phyloP scores from a whole-genome alignment of 2,888 invertebrate genomes.

The Drosophila borborema region DNA sequence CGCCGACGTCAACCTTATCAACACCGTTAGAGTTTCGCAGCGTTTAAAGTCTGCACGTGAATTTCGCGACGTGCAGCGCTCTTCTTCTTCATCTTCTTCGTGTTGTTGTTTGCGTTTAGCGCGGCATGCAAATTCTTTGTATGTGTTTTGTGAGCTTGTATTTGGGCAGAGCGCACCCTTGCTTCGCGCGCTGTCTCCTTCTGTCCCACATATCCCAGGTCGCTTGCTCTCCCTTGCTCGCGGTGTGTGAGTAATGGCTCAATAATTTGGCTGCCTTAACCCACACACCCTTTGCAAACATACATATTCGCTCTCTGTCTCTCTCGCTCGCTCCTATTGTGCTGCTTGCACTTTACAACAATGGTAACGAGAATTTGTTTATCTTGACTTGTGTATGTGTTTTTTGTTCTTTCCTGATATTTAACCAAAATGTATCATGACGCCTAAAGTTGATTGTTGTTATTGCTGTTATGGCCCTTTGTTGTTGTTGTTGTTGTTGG shows the following conservation, averaged over 20 bases:
- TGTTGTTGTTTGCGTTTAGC: constrained; percentile 12
- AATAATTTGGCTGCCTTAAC: constrained; percentile 65
- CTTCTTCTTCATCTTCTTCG: constrained; percentile 21
- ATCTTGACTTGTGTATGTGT: constrained; percentile 67
- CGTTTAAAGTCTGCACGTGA: constrained; percentile 64
- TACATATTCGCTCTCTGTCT: not conserved
- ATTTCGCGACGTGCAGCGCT: constrained; percentile 51
- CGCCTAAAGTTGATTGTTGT: constrained; percentile 69
- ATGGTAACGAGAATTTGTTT: constrained; percentile 77
- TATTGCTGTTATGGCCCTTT: constrained; percentile 34
- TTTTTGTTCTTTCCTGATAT: constrained; percentile 65
- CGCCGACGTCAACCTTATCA: constrained; percentile 41
- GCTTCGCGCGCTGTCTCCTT: constrained; percentile 9
- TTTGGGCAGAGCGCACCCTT: constrained; percentile 22
- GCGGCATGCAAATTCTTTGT: constrained; percentile 38
- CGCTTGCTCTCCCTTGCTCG: constrained; percentile 14
- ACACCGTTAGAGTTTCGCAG: constrained; percentile 55
- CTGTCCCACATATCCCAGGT: not conserved
- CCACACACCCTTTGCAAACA: not conserved
- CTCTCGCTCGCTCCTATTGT: not conserved
- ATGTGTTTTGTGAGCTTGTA: constrained; percentile 2
- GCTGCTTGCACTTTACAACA: constrained; percentile 50
- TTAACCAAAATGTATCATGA: constrained; percentile 78
- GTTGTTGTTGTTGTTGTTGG: constrained; percentile 36
- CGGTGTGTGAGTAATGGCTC: constrained; percentile 71